These are phyloP conservation scores for Pharmacophagus antenor DNA, from an alignment of 2,888 invertebrate species.

Conservation along the genomic window DNA sequence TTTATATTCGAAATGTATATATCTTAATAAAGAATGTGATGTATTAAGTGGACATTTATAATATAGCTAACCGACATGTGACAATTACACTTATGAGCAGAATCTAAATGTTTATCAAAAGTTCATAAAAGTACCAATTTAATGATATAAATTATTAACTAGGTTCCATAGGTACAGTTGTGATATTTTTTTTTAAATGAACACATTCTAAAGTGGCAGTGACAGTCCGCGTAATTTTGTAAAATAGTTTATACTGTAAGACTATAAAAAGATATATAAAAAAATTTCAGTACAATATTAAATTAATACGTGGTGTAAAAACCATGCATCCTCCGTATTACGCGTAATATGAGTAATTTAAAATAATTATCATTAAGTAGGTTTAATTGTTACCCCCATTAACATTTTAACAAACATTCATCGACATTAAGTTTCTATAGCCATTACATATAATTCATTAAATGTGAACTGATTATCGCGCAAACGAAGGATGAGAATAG, in stretches of 20 bases:
- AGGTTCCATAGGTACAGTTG: neutral
- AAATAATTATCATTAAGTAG: too few species aligned
- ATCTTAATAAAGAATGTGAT: slow-evolving; percentile 12
- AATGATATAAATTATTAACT: neutral
- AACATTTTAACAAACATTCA: too few species aligned
- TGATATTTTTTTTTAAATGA: slow-evolving; percentile 17
- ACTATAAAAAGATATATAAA: neutral
- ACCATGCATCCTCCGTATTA: too few species aligned
- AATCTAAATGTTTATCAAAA: neutral
- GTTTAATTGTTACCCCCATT: too few species aligned
- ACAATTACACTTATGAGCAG: neutral
- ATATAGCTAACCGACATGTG: neutral
- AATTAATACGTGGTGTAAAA: neutral
- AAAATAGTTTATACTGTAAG: slow-evolving; percentile 7
- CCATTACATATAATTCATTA: too few species aligned
- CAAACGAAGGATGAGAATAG: too few species aligned
- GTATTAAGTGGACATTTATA: neutral
- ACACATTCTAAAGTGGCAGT: slow-evolving; percentile 26
- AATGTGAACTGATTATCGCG: too few species aligned
- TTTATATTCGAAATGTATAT: slow-evolving; percentile 1
- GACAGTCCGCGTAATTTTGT: slow-evolving; percentile 3
- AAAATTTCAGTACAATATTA: neutral
- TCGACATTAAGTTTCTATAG: too few species aligned
- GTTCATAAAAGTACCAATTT: neutral
- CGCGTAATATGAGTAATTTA: neutral